Conservation (phyloP, 1,140 invertebrate genomes). For the Linepithema humile region DNA sequence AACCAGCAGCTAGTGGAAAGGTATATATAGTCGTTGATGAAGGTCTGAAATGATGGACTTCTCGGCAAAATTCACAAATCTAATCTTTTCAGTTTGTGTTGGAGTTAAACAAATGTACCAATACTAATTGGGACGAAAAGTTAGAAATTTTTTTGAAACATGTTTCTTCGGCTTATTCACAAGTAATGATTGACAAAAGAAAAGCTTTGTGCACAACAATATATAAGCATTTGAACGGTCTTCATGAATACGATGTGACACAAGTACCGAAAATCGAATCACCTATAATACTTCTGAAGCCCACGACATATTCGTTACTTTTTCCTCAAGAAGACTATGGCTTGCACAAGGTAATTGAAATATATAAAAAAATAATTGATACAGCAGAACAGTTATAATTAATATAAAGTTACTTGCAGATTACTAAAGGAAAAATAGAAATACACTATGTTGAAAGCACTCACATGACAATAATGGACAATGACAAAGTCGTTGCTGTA, state of each 20-base stretch:
- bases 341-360: conserved; percentile 77
- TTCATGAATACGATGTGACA: conserved; percentile 83
- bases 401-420: conserved; percentile 54
- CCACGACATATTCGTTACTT: conserved; percentile 83
- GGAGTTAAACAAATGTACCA: conserved; percentile 32
- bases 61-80: not conserved
- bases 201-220: conserved; percentile 81
- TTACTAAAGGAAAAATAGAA: conserved; percentile 74
- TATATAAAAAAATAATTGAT: not conserved
- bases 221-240: conserved; percentile 86
- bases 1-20: not conserved
- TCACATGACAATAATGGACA: conserved; percentile 83
- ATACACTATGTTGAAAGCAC: conserved; percentile 81
- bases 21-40: not conserved
- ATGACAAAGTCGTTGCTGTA: conserved; percentile 86
- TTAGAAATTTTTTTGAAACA: no score
- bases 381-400: no score
- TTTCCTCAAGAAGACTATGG: conserved; percentile 88
- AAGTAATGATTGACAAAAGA: no score
- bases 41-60: no score
- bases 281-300: conserved; percentile 87
- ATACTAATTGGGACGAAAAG: conserved; percentile 79
- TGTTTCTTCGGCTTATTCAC: no score
- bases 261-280: conserved; percentile 83
- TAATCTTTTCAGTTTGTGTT: not conserved